Conservation (phyloP, 1,140 invertebrate species). For the Anagrus nilaparvatae region DNA sequence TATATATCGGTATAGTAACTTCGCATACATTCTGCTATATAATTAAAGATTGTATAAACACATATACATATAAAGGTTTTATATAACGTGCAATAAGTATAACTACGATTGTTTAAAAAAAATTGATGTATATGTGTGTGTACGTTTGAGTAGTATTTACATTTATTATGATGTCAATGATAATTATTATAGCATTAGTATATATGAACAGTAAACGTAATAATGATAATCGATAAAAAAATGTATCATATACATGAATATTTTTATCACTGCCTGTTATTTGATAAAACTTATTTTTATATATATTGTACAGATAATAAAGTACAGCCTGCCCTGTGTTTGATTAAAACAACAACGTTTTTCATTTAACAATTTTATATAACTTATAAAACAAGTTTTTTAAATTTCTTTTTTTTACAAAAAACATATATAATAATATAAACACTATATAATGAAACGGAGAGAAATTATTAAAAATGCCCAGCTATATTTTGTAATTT, state of each 20-base stretch:
- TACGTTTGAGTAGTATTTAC: too few species aligned
- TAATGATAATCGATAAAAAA: slow-evolving; percentile 13
- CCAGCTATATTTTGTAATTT: slow-evolving; percentile 22
- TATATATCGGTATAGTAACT: too few species aligned
- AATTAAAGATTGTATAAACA: too few species aligned
- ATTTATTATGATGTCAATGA: slow-evolving; percentile 5
- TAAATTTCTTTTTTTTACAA: slow-evolving; percentile 11
- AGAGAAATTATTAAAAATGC: slow-evolving; percentile 26
- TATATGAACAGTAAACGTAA: slow-evolving; percentile 12
- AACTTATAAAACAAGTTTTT: slow-evolving; percentile 40
- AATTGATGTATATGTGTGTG: too few species aligned
- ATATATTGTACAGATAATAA: too few species aligned
- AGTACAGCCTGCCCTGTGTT: slow-evolving; percentile 40
- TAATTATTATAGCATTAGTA: slow-evolving; percentile 15
- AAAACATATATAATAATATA: slow-evolving; percentile 32
- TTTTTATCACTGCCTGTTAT: slow-evolving; percentile 19
- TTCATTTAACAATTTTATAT: slow-evolving; percentile 41
- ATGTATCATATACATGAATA: slow-evolving; percentile 20
- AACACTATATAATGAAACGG: slow-evolving; percentile 28
- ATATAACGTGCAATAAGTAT: too few species aligned
- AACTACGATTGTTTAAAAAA: too few species aligned
- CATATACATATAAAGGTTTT: too few species aligned
- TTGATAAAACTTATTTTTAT: too few species aligned
- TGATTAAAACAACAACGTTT: slow-evolving; percentile 41
- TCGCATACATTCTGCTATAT: too few species aligned